Percentiles rank a stretch among this genome's conserved stretches.
Conservation (phyloP, 2,113 vertebrate species). For the Piaya cayana region DNA sequence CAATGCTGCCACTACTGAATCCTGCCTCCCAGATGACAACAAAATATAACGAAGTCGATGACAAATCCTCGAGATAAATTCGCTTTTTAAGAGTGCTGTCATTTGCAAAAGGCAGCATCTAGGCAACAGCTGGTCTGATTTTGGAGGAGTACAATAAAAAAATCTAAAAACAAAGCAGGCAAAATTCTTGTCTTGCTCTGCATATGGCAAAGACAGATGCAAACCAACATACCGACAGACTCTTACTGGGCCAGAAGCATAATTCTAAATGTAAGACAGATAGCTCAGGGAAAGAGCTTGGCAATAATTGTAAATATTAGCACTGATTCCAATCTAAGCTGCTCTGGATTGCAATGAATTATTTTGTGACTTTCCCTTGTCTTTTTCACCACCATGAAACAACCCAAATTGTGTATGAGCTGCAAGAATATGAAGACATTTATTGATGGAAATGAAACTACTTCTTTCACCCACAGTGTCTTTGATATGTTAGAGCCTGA, state of each 20-base stretch:
- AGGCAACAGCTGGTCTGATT: constrained; percentile 52
- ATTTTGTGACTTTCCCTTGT: background rate
- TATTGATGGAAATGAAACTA: constrained; percentile 73
- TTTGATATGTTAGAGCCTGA: constrained; percentile 69
- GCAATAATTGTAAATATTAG: constrained; percentile 46
- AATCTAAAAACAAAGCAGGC: background rate
- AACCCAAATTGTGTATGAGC: constrained; percentile 48
- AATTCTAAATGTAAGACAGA: constrained; percentile 34
- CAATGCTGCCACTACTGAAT: background rate
- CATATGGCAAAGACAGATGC: constrained; percentile 53
- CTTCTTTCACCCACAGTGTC: constrained; percentile 57
- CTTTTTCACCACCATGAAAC: constrained; percentile 32
- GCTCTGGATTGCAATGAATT: constrained; percentile 60
- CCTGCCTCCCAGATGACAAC: background rate
- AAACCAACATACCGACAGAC: constrained; percentile 22
- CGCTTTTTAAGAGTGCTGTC: background rate
- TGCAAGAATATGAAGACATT: constrained; percentile 62
- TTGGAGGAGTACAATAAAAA: constrained; percentile 54
- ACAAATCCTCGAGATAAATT: background rate
- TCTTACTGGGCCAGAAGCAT: constrained; percentile 32
- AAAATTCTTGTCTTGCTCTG: constrained; percentile 26
- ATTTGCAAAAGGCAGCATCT: background rate
- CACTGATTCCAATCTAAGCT: constrained; percentile 18
- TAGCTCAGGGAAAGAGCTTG: background rate
- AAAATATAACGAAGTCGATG: background rate